Evolutionary conservation across 2,888 invertebrate species (phyloP), one percentile per base, ranked within the genome.

Genomic region (Pollenia labialis): DNA sequence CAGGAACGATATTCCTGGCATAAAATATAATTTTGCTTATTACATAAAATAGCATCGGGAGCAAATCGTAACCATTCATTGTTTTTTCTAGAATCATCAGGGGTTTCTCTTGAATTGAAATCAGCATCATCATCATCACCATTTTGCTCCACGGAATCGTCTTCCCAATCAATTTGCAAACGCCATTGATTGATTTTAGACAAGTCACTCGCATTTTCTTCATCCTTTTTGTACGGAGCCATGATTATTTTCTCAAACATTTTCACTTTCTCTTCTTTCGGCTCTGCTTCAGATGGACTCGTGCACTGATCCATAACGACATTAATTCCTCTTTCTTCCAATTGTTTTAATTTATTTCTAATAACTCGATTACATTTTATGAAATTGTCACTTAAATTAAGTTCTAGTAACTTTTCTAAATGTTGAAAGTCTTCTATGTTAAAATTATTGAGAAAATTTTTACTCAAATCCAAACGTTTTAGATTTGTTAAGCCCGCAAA

Each of bases 381-480:
- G 80, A 94, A 94, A 88, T 95, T 96, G 86, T 94, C 94, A 40
- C 94, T 92, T 1, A 95, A 90, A 89, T 95, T 94, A 50, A 96
- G 89, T 1, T 40, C 1, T 1, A 18, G 2, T 1, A 88, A 32
- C 85, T 94, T 94, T 1, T 91, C 91, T 60, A 95, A 89, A 0
- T 94, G 93, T 75, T 93, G 91, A 6, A 96, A 92, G 0, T 94
- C 93, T 40, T 94, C 94, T 0, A 93, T 89, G 74, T 93, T 94
- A 0, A 96, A 85, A 6, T 94, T 94, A 14, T 95, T 93, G 87
- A 96, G 92, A 87, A 95, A 95, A 90, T 96, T 96, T 88, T 95
- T 94, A 18, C 95, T 95, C 75, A 96, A 90, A 90, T 96, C 95
- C 75, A 96, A 89, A 72, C 94, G 94, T 71, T 93, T 93, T 32